Conservation (phyloP, 2,888 invertebrate species). For the Pandemis heparana region DNA sequence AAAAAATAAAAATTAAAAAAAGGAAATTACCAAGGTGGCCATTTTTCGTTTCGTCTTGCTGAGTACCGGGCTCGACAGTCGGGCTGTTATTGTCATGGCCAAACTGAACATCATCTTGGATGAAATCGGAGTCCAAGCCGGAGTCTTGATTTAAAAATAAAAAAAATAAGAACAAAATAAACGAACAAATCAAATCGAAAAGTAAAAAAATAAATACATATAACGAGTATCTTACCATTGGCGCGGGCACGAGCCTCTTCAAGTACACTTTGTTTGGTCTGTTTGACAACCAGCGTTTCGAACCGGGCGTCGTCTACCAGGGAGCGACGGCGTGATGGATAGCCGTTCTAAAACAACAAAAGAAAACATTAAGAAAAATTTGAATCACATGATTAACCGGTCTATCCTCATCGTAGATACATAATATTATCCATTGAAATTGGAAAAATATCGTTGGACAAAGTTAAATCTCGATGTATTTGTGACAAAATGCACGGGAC, state of each 20-base stretch:
- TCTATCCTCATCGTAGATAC: neutral
- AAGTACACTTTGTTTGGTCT: constrained; percentile 96
- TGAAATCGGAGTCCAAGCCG: constrained; percentile 87
- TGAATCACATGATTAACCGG: neutral
- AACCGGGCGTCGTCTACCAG: constrained; percentile 99
- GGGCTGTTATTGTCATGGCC: constrained; percentile 77
- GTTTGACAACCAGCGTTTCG: constrained; percentile 97
- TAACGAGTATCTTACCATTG: constrained; percentile 88
- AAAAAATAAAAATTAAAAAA: constrained; percentile 45
- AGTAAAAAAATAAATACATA: constrained; percentile 43
- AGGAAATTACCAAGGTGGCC: constrained; percentile 84
- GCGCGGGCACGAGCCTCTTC: constrained; percentile 95
- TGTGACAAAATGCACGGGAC: too few relatives aligned
- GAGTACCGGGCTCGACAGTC: constrained; percentile 77
- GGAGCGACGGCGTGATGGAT: constrained; percentile 97
- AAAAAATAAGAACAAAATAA: constrained; percentile 53
- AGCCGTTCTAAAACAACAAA: constrained; percentile 94
- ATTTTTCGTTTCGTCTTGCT: constrained; percentile 81
- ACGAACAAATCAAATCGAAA: constrained; percentile 49
- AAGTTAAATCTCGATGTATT: too few relatives aligned
- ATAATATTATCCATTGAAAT: too few relatives aligned
- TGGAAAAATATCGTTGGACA: too few relatives aligned
- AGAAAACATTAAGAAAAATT: constrained; percentile 30
- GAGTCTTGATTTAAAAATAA: constrained; percentile 81
- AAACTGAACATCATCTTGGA: constrained; percentile 83